These are phyloP conservation scores for Myiozetetes cayanensis DNA, from an alignment of 2,113 vertebrate genomes.

Conservation along the genomic window DNA sequence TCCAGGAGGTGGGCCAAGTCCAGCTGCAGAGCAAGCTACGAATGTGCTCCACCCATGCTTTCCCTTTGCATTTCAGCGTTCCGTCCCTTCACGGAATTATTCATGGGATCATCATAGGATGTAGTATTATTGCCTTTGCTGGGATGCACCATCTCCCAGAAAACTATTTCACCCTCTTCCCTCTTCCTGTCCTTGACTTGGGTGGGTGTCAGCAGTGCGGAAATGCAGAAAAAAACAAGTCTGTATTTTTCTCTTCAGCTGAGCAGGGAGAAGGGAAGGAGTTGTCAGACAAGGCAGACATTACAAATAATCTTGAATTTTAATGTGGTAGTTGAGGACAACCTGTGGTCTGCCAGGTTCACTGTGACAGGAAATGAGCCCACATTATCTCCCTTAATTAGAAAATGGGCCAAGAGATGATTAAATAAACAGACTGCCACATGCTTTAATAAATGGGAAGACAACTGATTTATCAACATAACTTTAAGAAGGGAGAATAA, in stretches of 20 bases:
- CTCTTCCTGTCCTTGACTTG: background rate
- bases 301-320: constrained; percentile 13
- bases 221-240: background rate
- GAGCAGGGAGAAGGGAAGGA: background rate
- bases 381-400: constrained; percentile 43
- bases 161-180: background rate
- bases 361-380: constrained; percentile 13
- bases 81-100: background rate
- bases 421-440: constrained; percentile 15
- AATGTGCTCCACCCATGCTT: background rate
- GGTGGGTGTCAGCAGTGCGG: background rate
- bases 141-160: background rate
- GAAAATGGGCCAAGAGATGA: constrained; percentile 41
- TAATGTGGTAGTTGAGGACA: background rate
- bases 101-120: background rate
- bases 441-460: background rate
- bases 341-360: background rate
- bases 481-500: constrained; percentile 10
- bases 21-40: background rate
- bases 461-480: constrained; percentile 41
- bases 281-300: background rate
- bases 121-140: background rate
- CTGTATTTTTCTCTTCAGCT: background rate
- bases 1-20: background rate
- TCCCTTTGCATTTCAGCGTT: background rate